Base-by-base conservation (phyloP, 1,140 invertebrate genomes). In the Drosophila navojoa region DNA sequence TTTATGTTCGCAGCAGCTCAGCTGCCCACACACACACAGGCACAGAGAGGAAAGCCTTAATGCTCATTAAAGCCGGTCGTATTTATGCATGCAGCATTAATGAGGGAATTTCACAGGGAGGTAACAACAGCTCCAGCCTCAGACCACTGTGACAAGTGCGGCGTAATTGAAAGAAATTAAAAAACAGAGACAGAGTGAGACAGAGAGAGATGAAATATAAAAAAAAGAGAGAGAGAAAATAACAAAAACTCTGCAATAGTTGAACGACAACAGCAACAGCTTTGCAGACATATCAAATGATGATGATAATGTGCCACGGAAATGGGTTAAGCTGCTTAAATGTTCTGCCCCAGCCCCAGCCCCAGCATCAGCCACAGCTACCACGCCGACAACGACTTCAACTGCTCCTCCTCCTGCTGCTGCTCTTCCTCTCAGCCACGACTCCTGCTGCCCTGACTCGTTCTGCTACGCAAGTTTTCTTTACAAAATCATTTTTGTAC, bases 301-400 rank as follows among this genome's bases (percentile, higher is more conserved):
- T 72, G 72, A 84, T 77, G 75, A 73, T 89, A 89, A 87, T 89
- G 84, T 79, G 79, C 58, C 85, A 59, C 84, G 84, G 84, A 87
- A 87, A 85, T 87, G 84, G 84, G 84, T 87, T 87, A 87, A 87
- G 84, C 79, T 81, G 76, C 84, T 87, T 87, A 89, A 87, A 87
- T 82, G 76, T 82, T 79, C 68, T 87, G 57, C 76, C 63, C 54
- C 57, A 22, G 53, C 42, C 60, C 15, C 29, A n/a, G 45, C 22
- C 19, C 2, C 19, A 22, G 19, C 19, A 1, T 0, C 19, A 22
- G 19, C 1, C 19, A 1, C 19, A n/a, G 45, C 16, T 3, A 22
- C 19, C 2, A 1, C 19, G 19, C 19, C 19, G 19, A 22, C 19
- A 22, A 22, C 19, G 19, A 22, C 19, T 22, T 5, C 53, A 19